Base-by-base conservation (phyloP, 2,113 vertebrate species). In the Corapipo altera region DNA sequence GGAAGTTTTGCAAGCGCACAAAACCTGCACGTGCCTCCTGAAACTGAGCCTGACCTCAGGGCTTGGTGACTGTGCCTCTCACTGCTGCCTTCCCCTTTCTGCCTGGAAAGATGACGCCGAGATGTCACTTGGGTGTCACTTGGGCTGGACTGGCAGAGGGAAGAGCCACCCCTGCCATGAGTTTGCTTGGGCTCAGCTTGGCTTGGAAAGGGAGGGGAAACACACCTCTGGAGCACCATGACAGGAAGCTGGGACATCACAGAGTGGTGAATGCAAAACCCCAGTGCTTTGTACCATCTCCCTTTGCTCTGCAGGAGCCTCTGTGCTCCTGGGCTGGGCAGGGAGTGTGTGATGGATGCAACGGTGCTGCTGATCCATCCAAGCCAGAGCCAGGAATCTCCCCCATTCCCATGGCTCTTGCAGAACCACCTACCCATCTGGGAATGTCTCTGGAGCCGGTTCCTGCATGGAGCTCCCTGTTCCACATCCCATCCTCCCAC, bases 1-100 rank as follows among this genome's bases (percentile, higher is more conserved):
- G 94, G 84, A 97, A 96, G 93, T 95, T 95, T 88, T 89, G 94
- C 94, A 95, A 96, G 81, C 0, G 0, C 70, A 14, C 89, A n/a
- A 76, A 82, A 91, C n/a, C 81, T 20, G 77, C 89, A 57, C 13
- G 49, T 84, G 93, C 73, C 93, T 92, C 54, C 43, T 8, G 89
- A 76, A 94, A 89, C 78, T 2, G 2, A 84, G 62, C 57, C 48
- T 91, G 95, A 73, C 70, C 93, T 28, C 5, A 0, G 83, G 86
- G 43, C 64, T 11, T 1, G 1, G 19, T 2, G 67, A 2, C 77
- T 18, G 66, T 0, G 2, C 21, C 39, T 59, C 33, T 54, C 15
- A 0, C 74, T 0, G 4, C 55, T 74, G 64, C 89, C 93, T 95
- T 96, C 91, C 91, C 70, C 87, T 95, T 94, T 78, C 87, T 79